These are phyloP conservation scores for Noctua janthe DNA, from an alignment of 2,888 invertebrate species.

Conservation along the genomic window DNA sequence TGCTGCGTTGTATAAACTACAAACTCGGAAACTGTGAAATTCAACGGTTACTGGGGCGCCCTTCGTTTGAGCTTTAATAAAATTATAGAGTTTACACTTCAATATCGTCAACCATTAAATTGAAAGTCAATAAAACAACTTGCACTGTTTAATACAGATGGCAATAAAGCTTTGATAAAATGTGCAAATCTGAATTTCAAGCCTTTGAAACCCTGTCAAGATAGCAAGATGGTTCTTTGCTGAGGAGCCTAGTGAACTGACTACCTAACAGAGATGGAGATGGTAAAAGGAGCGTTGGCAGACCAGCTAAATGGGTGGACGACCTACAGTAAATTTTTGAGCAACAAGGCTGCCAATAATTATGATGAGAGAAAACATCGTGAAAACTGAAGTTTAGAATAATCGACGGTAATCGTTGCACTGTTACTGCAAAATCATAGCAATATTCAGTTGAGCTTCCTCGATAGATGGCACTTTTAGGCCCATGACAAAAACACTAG, in stretches of 20 bases:
- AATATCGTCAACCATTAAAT: not conserved
- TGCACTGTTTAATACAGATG: not conserved
- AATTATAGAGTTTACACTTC: not conserved
- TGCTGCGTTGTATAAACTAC: not conserved
- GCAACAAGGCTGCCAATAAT: not conserved
- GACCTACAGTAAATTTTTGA: not conserved
- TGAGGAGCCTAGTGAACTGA: not conserved
- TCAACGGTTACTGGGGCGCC: not conserved
- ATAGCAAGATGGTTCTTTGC: not conserved
- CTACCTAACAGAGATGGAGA: not conserved
- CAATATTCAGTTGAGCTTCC: not conserved
- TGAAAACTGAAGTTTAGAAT: not conserved
- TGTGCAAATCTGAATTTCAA: not conserved
- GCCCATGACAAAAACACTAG: not conserved
- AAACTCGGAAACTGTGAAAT: not conserved
- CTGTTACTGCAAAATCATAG: not conserved
- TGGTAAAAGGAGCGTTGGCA: not conserved
- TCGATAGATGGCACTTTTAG: conserved; percentile 5
- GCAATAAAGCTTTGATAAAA: not conserved
- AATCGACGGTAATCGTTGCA: not conserved
- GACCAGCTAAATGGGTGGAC: not conserved
- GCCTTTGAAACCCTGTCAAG: not conserved
- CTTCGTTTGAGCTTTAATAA: not conserved
- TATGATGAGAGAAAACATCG: not conserved
- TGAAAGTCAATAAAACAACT: conserved; percentile 6